Evolutionary conservation across 1,140 invertebrate species (phyloP), one percentile per base, ranked within the genome.

Genomic region (Marisa cornuarietis): DNA sequence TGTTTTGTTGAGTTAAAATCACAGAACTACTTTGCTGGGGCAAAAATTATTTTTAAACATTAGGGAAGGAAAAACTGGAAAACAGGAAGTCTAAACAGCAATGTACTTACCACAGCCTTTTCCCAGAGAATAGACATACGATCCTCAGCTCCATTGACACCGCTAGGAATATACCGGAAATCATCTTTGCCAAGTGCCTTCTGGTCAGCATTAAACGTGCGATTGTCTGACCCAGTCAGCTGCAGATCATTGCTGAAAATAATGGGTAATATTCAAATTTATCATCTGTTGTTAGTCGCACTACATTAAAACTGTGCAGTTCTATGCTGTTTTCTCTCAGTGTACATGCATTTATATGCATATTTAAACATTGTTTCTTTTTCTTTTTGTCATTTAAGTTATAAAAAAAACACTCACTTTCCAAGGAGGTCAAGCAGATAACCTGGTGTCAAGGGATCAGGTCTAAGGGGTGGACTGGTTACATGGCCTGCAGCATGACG

Each of bases 101-200:
- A 58, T 58, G 54, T 72, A 88, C 91, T 88, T 80, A 96, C 95
- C 22, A 99, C 98, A 68, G 96, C 98, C 88, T 97, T 98, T 90
- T 99, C 97, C 99, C 99, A 99, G n/a, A 99, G 93, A 13, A 99
- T 93, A 0, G 96, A 96, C 97, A 99, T 98, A 77, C 99, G 93
- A 89, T 99, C 98, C 89, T 99, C 97, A 0, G 99, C 96, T 11
- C 98, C 99, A 91, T 99, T 99, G 0, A 99, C 97, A 1, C 99
- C 99, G 88, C 98, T 99, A 13, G 98, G 99, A 85, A 99, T 99
- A 92, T 97, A 98, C 1, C 95, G 94, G 90, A 99, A 99, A 91
- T 99, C 95, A 77, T 94, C 93, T 85, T 95, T 94, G 0, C 98
- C 98, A 1, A 96, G 71, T n/a, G 94, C 95, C 90, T 99, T 99